A percentile compares a stretch with the other conserved stretches of the same genome.
These are phyloP conservation scores for Poeciliopsis presidionis DNA, from an alignment of 2,797 vertebrate species.

Conservation along the genomic window DNA sequence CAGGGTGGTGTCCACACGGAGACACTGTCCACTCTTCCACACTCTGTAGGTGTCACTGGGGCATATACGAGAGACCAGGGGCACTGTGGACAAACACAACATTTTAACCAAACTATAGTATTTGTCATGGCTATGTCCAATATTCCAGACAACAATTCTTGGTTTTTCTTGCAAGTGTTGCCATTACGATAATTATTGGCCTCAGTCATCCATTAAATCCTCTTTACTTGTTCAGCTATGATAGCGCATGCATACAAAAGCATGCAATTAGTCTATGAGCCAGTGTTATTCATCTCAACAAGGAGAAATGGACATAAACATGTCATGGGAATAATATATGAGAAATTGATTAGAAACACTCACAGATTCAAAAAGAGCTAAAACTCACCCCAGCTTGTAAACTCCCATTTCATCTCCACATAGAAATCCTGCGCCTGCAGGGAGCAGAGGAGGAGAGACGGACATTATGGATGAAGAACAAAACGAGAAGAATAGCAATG, in stretches of 20 bases:
- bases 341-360: constrained; percentile 24
- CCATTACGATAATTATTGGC: neutral
- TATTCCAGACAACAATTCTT: neutral
- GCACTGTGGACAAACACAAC: constrained; percentile 80
- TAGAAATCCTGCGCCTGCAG: constrained; percentile 97
- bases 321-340: constrained; percentile 41
- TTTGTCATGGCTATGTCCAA: neutral
- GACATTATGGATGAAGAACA: neutral
- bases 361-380: constrained; percentile 11
- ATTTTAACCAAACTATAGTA: constrained; percentile 1
- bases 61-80: constrained; percentile 96
- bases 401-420: constrained; percentile 99
- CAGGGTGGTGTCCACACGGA: constrained; percentile 94
- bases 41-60: constrained; percentile 98
- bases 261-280: constrained; percentile 7
- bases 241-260: neutral
- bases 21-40: constrained; percentile 97
- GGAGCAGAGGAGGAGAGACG: constrained; percentile 5
- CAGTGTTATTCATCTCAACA: constrained; percentile 26
- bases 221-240: neutral
- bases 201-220: neutral
- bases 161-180: neutral
- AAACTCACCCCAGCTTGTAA: constrained; percentile 97
- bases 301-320: constrained; percentile 26
- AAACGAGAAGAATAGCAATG: constrained; percentile 7